Base-by-base conservation (phyloP, 2,113 vertebrate genomes). In the Dipodomys ordii region DNA sequence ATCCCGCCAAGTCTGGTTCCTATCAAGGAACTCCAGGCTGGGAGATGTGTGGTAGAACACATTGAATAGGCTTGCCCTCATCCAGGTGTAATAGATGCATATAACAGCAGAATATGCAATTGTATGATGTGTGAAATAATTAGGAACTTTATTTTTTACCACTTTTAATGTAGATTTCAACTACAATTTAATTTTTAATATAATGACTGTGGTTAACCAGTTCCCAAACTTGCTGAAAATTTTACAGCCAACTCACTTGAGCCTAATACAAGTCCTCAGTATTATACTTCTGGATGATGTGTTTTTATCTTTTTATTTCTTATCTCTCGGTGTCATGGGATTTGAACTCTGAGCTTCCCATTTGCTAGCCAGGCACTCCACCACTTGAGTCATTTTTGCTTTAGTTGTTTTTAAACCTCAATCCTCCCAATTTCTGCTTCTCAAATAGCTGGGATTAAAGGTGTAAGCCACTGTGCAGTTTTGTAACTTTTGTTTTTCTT, bases 131-230 rank as follows among this genome's bases (percentile, higher is more conserved):
- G 53, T 53, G 28, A 84, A 89, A 30, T 68, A 32, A 83, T 69
- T 46, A 62, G 76, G 53, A 68, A 69, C 2, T 77, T 12, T n/a
- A 39, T 78, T 9, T 53, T 53, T 53, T 88, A 30, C 6, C 2
- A 22, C 73, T 15, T 89, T 92, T 30, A 88, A 60, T 83, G 69
- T 85, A 53, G 44, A 32, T 85, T 25, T 19, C 62, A 53, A 39
- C 53, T 57, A 60, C 6, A 60, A 53, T 28, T 67, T 83, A 46
- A 90, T 53, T 28, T 84, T 80, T 60, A 87, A 35, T 69, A 30
- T 64, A 89, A 35, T 57, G 73, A 19, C 57, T 90, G 8, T 77
- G 53, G 46, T 93, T 81, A 78, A 49, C 28, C 20, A 60, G 16
- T 12, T 44, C 60, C 28, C 32, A 28, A 28, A 68, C 60, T 32